Base-by-base conservation (phyloP, 2,113 vertebrate genomes). In the Myotis davidii region DNA sequence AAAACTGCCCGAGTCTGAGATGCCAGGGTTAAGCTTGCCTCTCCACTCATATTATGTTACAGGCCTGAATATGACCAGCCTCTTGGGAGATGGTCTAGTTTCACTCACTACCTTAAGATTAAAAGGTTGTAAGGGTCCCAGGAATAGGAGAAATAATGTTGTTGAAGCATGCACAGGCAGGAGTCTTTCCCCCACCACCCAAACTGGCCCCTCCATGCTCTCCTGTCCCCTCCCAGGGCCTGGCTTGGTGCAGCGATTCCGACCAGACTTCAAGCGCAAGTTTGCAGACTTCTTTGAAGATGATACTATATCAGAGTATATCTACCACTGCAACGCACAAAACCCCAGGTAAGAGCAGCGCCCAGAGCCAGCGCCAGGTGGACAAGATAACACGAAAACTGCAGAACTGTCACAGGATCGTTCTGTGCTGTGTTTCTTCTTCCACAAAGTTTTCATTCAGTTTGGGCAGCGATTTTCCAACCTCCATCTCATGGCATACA, bases 291-390 rank as follows among this genome's bases (percentile, higher is more conserved):
- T 99, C 94, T 99, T 99, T 97, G 99, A 99, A 18, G 99, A 99
- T 3, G 98, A 99, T 94, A 99, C 99, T 0, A 99, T 99, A 97
- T 99, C 99, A 0, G 98, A 99, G 92, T 99, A 99, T 94, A 99
- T 99, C 97, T 99, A 99, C 97, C 99, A 99, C 98, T 99, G 99
- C 91, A 99, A 99, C 1, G 99, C 99, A 3, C 99, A 99, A 97
- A 98, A 98, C 5, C 99, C 99, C 12, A 99, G 99, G 99, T 99
- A 95, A 82, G 96, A 3, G 32, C 1, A 0, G 13, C 17, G 11
- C n/a, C 54, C 3, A 0, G n/a, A 10, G 70, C 54, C 42, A 9
- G 37, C 54, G 27, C 9, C 0, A 4, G 0, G 1, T 23, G 17
- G 0, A 6, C 0, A 0, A 13, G 39, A 21, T 39, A 56, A 39